Evolutionary conservation across 1,140 invertebrate genomes (phyloP).

Genomic region (honey bee (Apis mellifera)): Amel_HAv3.1 CM009940.2:8732501-8733000

Average conservation of each 20-base stretch:
- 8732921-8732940: too few relatives aligned
- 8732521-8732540: constrained; percentile 75
- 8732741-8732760: constrained; percentile 44
- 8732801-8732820: constrained; percentile 85
- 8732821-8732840: constrained; percentile 84
- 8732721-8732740: not conserved
- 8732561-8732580: constrained; percentile 81
- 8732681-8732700: not conserved
- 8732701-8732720: not conserved
- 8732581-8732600: constrained; percentile 83
- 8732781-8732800: constrained; percentile 85
- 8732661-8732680: constrained; percentile 83
- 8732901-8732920: not conserved
- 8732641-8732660: constrained; percentile 83
- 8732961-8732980: too few relatives aligned
- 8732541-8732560: constrained; percentile 89
- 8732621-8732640: constrained; percentile 83
- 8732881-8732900: constrained; percentile 77
- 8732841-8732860: constrained; percentile 84
- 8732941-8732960: too few relatives aligned
- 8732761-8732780: constrained; percentile 83
- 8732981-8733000: too few relatives aligned
- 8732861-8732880: constrained; percentile 83
- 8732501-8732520: not conserved
- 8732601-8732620: constrained; percentile 79